These are phyloP conservation scores for Apteryx owenii DNA, from an alignment of 2,113 vertebrate genomes.

Conservation along the genomic window DNA sequence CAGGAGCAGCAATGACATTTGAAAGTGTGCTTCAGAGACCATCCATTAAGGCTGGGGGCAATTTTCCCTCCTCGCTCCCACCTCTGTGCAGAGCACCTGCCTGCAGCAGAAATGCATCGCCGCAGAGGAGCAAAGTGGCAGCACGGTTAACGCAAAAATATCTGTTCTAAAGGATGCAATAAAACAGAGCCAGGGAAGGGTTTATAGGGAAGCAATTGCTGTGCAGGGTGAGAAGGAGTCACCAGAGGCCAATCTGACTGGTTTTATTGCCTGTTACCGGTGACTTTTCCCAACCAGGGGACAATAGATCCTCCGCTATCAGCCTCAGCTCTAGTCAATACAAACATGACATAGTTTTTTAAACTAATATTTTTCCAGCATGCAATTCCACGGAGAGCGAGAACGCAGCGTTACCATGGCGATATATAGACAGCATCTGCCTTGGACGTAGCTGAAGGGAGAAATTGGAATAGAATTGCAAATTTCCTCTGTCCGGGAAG, in stretches of 20 bases:
- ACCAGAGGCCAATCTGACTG: conserved; percentile 45
- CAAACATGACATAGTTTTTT: conserved; percentile 73
- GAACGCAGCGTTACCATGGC: conserved; percentile 76
- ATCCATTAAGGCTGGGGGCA: background rate
- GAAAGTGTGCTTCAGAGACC: fast-evolving
- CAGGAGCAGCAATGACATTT: background rate
- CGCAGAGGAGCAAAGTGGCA: conserved; percentile 5
- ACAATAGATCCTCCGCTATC: conserved; percentile 67
- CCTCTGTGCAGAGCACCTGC: background rate
- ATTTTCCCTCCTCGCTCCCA: background rate
- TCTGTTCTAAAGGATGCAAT: conserved; percentile 47
- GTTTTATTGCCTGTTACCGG: conserved; percentile 51
- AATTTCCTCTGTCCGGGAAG: conserved; percentile 70
- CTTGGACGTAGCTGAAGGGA: conserved; percentile 75
- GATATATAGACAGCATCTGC: conserved; percentile 76
- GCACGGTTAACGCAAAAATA: conserved; percentile 59
- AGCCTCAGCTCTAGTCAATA: conserved; percentile 65
- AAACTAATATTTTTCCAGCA: conserved; percentile 80
- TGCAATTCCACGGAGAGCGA: conserved; percentile 70
- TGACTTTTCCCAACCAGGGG: conserved; percentile 56
- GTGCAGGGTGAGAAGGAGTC: conserved; percentile 48
- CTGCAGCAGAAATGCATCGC: background rate
- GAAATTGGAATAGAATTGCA: conserved; percentile 78
- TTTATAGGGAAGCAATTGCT: conserved; percentile 60
- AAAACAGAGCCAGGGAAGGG: conserved; percentile 51